A percentile compares a stretch with the other conserved stretches of the same genome.
These are phyloP conservation scores for Phyllostomus discolor DNA, from an alignment of 2,113 vertebrate genomes.

Conservation along the genomic window DNA sequence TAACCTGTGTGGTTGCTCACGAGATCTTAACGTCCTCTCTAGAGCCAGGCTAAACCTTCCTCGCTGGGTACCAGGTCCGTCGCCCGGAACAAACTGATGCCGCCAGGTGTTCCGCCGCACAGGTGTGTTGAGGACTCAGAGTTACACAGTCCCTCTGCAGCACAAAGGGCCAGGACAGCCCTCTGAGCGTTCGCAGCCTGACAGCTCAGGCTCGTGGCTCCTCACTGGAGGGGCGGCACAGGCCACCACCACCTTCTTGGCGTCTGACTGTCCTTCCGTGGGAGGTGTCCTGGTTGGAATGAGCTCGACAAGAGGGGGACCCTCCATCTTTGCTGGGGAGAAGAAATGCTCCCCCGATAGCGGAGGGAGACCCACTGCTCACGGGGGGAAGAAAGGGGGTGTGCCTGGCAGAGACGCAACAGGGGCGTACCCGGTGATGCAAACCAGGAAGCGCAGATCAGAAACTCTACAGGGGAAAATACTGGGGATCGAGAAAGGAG, in stretches of 20 bases:
- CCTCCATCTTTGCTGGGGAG: background rate
- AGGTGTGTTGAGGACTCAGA: background rate
- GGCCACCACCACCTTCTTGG: background rate
- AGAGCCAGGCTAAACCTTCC: background rate
- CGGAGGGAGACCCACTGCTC: background rate
- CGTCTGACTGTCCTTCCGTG: background rate
- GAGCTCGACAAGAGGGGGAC: background rate
- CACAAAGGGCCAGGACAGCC: background rate
- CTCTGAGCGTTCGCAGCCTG: background rate
- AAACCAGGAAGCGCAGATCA: background rate
- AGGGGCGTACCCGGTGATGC: too few species aligned
- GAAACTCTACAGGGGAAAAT: background rate
- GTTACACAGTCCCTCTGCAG: background rate
- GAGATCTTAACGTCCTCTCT: background rate
- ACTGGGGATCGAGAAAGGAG: background rate
- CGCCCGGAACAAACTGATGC: background rate
- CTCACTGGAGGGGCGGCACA: background rate
- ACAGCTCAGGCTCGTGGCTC: background rate
- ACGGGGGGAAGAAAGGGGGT: background rate
- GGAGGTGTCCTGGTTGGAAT: background rate
- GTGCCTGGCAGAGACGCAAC: background rate
- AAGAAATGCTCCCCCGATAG: background rate
- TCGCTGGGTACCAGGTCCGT: background rate
- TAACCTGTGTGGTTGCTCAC: background rate
- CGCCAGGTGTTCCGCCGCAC: background rate